Conservation (phyloP, 2,888 invertebrate species). For the Nyleta sp. region DNA sequence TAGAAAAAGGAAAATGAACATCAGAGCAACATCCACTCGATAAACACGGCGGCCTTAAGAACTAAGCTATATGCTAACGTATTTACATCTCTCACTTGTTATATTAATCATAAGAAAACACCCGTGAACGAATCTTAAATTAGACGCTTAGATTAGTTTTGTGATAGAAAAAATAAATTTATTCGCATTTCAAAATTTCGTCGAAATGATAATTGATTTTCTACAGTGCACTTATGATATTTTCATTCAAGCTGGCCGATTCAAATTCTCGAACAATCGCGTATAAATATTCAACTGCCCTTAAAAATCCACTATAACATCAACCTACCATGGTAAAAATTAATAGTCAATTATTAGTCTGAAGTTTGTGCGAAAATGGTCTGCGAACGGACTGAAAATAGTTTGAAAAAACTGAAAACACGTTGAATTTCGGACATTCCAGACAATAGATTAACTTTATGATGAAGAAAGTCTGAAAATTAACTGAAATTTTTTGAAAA, state of each 20-base stretch:
- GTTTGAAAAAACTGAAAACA: too few species aligned
- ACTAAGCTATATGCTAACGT: constrained; percentile 23
- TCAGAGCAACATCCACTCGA: constrained; percentile 37
- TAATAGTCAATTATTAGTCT: too few species aligned
- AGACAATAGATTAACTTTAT: too few species aligned
- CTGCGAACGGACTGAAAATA: too few species aligned
- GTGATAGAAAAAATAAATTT: constrained; percentile 30
- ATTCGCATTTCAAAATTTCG: constrained; percentile 10
- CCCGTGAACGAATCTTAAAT: constrained; percentile 26
- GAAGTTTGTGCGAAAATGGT: too few species aligned
- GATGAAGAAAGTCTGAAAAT: too few species aligned
- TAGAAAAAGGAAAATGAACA: constrained; percentile 1
- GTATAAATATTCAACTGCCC: too few species aligned
- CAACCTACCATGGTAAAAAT: too few species aligned
- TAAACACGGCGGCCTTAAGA: constrained; percentile 3
- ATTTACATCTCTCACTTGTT: constrained; percentile 53
- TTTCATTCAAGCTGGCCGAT: constrained; percentile 16
- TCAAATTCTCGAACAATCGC: constrained; percentile 6
- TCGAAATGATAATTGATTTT: constrained; percentile 33
- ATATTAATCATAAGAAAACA: constrained; percentile 23
- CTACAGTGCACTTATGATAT: constrained; percentile 29
- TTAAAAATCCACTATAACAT: constrained; percentile 24
- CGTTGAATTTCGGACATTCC: too few species aligned
- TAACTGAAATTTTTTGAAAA: too few species aligned
- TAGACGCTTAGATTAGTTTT: constrained; percentile 7